A percentile compares a stretch with the other conserved stretches of the same genome.
These are phyloP conservation scores for Nowickia ferox DNA, from an alignment of 2,888 invertebrate species.

Conservation along the genomic window DNA sequence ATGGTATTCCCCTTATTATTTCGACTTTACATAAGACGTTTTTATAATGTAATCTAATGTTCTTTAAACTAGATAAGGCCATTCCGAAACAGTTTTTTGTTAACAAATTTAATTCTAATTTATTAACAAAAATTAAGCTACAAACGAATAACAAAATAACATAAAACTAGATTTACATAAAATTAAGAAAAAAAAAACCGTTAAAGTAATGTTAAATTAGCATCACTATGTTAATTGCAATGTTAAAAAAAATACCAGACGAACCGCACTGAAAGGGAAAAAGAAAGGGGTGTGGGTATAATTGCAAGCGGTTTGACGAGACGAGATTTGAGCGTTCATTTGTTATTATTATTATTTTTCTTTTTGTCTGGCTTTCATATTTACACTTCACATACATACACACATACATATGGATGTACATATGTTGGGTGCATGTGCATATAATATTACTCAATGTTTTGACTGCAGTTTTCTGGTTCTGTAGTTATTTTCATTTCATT, in stretches of 20 bases:
- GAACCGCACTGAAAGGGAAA: neutral
- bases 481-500: constrained; percentile 13
- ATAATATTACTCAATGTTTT: constrained; percentile 51
- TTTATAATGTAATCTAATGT: no score
- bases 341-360: constrained; percentile 41
- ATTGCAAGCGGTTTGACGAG: constrained; percentile 16
- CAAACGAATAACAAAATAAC: no score
- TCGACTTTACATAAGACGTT: no score
- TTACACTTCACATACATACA: no score
- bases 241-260: neutral
- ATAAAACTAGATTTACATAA: no score
- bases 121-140: no score
- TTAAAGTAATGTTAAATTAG: neutral
- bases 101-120: no score
- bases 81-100: no score
- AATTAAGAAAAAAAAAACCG: neutral
- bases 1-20: no score
- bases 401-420: neutral
- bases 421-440: neutral
- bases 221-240: neutral
- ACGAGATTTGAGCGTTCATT: constrained; percentile 38
- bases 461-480: constrained; percentile 44
- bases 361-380: neutral
- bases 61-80: no score
- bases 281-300: neutral